Base-by-base conservation (phyloP, 2,797 vertebrate genomes). In the Anabas testudineus region DNA sequence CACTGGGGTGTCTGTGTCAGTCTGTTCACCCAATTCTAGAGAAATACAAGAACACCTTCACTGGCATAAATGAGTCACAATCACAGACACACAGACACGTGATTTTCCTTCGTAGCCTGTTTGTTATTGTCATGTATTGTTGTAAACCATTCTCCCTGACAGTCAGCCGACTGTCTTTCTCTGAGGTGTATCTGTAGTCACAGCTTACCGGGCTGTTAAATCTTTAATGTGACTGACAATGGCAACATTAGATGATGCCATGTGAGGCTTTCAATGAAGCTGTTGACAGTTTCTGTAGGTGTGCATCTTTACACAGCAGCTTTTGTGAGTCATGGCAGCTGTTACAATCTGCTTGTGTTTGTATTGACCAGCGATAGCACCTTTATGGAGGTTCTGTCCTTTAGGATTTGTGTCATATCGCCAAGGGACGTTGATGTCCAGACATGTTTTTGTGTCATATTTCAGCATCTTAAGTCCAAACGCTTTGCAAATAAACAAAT, bases 21-120 rank as follows among this genome's bases (percentile, higher is more conserved):
- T 90, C 83, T 92, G 90, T 91, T 90, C 87, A 87, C 84, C 78
- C 83, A 69, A 47, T 87, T 79, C 63, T 67, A 24, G 59, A 84
- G 67, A 82, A 78, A 71, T 65, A 80, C 78, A 89, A 82, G 81
- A 87, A 85, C 85, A 79, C 83, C 78, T 77, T 74, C 85, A 72
- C 80, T 76, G 78, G 86, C 65, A 70, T 84, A 76, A 82, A 89
- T 86, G 84, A 91, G 87, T 90, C 81, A 87, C 73, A 65, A 66
- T 71, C 59, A 6, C 28, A 52, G 19, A 34, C 74, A 55, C 30
- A 43, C 41, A 60, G 45, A 62, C 54, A 58, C 41, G 41, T 45
- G 43, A 68, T 70, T 55, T 47, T 49, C 43, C 42, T 36, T 32
- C 30, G 43, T 56, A 71, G 48, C 66, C 49, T 24, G 49, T 81